A percentile compares a stretch with the other conserved stretches of the same genome.
Evolutionary conservation across 2,113 vertebrate genomes (phyloP).

Genomic region (Cinclus mexicanus): DNA sequence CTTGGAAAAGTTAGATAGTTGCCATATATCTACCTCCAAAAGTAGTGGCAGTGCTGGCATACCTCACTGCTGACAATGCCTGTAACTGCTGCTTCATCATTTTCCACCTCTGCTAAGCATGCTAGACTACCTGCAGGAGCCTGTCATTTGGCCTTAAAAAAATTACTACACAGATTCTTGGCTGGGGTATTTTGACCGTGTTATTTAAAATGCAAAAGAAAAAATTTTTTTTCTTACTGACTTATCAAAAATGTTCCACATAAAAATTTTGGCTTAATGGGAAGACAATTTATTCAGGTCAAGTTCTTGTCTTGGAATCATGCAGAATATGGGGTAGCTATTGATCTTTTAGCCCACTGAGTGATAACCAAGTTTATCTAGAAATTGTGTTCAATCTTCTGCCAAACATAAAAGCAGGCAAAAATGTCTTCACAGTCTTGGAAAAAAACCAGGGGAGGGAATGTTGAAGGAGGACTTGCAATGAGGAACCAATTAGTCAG

Average conservation of each 20-base stretch:
- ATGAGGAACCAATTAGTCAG: constrained; percentile 2
- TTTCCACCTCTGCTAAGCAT: neutral
- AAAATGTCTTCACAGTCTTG: constrained; percentile 7
- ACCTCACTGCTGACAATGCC: neutral
- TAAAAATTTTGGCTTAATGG: neutral
- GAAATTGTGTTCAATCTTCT: neutral
- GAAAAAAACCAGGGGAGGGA: neutral
- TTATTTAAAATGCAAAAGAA: constrained; percentile 29
- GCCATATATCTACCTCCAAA: neutral
- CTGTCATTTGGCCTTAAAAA: neutral
- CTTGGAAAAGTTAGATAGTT: neutral
- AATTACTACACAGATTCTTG: neutral
- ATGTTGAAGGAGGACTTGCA: neutral
- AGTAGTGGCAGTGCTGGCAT: neutral
- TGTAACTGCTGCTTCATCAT: neutral
- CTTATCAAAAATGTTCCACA: neutral
- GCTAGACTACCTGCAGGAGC: neutral
- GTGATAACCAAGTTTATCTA: constrained; percentile 16
- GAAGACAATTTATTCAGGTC: constrained; percentile 27
- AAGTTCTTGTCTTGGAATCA: neutral
- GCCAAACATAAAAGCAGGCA: neutral
- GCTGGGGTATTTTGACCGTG: neutral
- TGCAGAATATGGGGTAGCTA: neutral
- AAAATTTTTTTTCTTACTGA: neutral
- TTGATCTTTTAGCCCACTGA: neutral